Conservation (phyloP, 2,888 invertebrate genomes). For the Ptycholaimellus sp. region DNA sequence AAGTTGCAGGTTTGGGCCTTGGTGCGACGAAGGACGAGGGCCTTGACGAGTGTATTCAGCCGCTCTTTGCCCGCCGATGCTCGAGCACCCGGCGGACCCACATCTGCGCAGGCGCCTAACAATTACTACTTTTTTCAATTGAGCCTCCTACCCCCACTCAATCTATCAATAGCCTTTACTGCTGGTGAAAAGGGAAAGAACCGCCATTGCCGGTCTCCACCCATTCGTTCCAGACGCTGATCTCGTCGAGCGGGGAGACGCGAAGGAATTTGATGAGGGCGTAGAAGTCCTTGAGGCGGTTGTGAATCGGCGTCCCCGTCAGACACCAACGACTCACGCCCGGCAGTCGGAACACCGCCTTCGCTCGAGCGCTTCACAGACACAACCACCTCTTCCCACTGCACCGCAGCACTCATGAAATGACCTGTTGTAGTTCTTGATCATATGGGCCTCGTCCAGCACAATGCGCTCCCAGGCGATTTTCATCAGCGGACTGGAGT, state of each 20-base stretch:
- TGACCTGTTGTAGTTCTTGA: conserved; percentile 45
- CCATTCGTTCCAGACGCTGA: conserved; percentile 70
- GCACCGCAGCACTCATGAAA: too few species aligned
- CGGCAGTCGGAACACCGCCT: conserved; percentile 42
- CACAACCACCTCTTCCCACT: too few species aligned
- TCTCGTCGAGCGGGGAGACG: conserved; percentile 66
- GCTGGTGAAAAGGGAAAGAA: too few species aligned
- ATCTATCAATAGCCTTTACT: too few species aligned
- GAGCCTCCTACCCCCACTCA: too few species aligned
- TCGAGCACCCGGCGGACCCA: too few species aligned
- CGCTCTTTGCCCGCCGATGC: too few species aligned
- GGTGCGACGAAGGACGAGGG: conserved; percentile 60
- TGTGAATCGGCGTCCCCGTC: conserved; percentile 80
- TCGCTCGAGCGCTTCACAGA: conserved; percentile 30
- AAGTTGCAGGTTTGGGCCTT: conserved; percentile 40
- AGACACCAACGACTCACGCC: conserved; percentile 52
- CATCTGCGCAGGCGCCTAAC: too few species aligned
- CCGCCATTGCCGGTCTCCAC: conserved; percentile 57
- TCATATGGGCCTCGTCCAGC: conserved; percentile 73
- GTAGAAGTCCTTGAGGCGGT: conserved; percentile 49
- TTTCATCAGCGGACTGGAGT: conserved; percentile 32
- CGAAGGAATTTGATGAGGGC: conserved; percentile 44
- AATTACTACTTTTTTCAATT: too few species aligned
- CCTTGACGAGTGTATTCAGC: conserved; percentile 57
- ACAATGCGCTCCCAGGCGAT: conserved; percentile 62